These are phyloP conservation scores for Ophonus ardosiacus DNA, from an alignment of 2,888 invertebrate genomes.

Conservation along the genomic window DNA sequence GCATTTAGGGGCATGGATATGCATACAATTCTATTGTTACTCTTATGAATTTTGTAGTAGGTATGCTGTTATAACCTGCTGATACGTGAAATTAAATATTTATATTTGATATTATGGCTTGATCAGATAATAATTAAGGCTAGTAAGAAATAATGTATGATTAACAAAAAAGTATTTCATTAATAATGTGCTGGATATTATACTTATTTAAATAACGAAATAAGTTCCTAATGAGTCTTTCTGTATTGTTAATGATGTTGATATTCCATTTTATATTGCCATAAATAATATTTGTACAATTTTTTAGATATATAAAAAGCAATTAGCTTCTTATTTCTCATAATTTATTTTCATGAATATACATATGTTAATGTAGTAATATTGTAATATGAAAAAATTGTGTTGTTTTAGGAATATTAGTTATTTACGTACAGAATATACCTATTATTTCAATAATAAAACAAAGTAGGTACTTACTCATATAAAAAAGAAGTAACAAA, in stretches of 20 bases:
- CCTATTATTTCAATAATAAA: background rate
- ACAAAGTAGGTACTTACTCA: background rate
- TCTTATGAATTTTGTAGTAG: conserved; percentile 27
- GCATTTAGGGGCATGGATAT: background rate
- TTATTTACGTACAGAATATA: too few species aligned
- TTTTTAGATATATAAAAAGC: background rate
- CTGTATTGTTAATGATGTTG: background rate
- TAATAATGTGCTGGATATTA: background rate
- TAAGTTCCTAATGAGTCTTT: background rate
- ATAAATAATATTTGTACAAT: background rate
- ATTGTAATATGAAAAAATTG: too few species aligned
- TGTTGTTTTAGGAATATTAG: too few species aligned
- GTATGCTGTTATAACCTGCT: background rate
- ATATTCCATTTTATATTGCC: background rate
- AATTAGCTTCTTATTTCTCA: too few species aligned
- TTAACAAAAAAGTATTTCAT: background rate
- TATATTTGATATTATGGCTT: background rate
- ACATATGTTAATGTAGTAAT: too few species aligned
- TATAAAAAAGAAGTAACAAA: background rate
- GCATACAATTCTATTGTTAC: background rate
- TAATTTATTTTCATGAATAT: too few species aligned
- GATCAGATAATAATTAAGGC: conserved; percentile 31
- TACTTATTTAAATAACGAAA: background rate
- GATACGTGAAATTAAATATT: conserved; percentile 8
- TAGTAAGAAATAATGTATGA: background rate